Evolutionary conservation across 37 sponge, comb jelly and placozoan species (phyloP).

Genomic region (Aplysina aerophoba): DNA sequence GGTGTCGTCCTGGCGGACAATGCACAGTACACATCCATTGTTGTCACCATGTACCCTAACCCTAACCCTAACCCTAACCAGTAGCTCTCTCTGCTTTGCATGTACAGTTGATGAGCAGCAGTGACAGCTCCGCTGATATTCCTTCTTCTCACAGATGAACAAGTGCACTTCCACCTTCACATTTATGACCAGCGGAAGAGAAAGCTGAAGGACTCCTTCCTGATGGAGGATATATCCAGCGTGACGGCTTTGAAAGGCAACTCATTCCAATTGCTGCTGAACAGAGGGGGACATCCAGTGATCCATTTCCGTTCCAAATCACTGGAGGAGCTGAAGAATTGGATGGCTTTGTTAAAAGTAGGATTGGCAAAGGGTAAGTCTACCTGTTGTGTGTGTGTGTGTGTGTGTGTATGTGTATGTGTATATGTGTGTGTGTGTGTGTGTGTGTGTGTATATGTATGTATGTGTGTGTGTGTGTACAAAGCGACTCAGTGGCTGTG

Average conservation of each 20-base stretch:
- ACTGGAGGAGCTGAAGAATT: not conserved
- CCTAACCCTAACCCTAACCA: no score
- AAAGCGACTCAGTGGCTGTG: no score
- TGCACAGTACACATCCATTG: no score
- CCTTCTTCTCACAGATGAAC: not conserved
- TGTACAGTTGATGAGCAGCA: no score
- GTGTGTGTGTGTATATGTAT: no score
- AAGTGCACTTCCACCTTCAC: not conserved
- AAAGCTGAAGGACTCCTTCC: not conserved
- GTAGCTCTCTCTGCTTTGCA: no score
- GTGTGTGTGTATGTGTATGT: no score
- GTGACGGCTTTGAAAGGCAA: not conserved
- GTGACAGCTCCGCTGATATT: not conserved
- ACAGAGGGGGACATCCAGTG: slow-evolving; percentile 1
- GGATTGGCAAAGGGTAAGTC: slow-evolving; percentile 18
- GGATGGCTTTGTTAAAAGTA: slow-evolving; percentile 11
- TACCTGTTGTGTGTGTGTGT: no score
- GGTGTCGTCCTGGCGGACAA: no score
- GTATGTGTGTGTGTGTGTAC: no score
- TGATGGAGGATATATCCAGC: not conserved
- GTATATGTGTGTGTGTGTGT: no score
- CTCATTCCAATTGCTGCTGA: not conserved
- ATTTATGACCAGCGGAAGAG: slow-evolving; percentile 3
- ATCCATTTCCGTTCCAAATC: not conserved
- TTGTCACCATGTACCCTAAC: no score